These are phyloP conservation scores for Spilogale gracilis DNA, from an alignment of 2,113 vertebrate species.

Conservation along the genomic window DNA sequence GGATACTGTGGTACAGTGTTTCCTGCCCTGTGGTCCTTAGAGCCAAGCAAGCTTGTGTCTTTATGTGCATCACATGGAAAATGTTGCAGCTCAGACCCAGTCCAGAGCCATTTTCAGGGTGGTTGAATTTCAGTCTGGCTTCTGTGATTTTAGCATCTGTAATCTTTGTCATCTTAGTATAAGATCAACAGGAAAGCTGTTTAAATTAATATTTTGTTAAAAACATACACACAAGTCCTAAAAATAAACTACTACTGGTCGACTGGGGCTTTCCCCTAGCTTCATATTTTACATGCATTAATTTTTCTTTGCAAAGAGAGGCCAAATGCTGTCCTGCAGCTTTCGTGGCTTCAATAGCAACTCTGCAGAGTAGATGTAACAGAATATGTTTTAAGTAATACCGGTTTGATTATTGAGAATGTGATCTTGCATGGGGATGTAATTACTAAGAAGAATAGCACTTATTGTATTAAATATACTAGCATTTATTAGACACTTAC, in stretches of 20 bases:
- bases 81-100: background rate
- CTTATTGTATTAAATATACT: background rate
- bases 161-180: constrained; percentile 25
- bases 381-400: constrained; percentile 12
- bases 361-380: background rate
- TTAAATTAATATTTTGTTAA: constrained; percentile 48
- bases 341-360: constrained; percentile 19
- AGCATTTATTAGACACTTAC: background rate
- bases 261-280: background rate
- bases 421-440: background rate
- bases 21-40: background rate
- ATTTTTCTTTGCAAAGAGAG: constrained; percentile 59
- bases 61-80: background rate
- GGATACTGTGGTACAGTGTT: background rate
- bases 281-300: background rate
- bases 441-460: background rate
- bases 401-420: constrained; percentile 13
- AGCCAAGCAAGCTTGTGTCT: background rate
- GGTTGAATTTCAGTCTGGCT: background rate
- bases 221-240: constrained; percentile 13
- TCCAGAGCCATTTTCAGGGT: background rate
- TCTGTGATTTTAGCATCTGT: background rate
- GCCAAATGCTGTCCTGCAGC: background rate
- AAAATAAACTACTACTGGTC: background rate
- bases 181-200: constrained; percentile 46